Evolutionary conservation across 2,888 invertebrate species (phyloP).

Genomic region (Penaeus monodon): DNA sequence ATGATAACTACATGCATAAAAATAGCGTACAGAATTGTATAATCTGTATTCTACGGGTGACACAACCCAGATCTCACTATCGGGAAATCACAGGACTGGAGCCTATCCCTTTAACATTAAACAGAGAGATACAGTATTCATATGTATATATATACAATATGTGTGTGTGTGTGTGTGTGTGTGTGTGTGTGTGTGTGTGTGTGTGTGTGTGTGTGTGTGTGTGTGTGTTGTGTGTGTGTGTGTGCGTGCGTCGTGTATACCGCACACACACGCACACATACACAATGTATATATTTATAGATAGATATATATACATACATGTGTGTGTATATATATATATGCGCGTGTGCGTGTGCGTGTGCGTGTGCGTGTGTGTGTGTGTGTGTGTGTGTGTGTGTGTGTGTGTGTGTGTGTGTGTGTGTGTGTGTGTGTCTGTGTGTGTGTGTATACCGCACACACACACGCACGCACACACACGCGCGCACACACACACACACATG

Average conservation of each 20-base stretch:
- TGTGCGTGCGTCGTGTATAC: no score
- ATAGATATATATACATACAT: constrained; percentile 21
- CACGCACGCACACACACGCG: no score
- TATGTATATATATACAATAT: background rate
- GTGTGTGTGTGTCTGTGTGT: background rate
- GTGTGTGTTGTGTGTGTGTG: background rate
- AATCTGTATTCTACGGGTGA: no score
- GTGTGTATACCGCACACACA: no score
- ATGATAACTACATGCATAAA: no score
- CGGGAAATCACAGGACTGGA: no score
- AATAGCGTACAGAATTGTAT: no score
- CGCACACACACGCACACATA: no score
- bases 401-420: background rate
- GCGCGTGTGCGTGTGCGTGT: background rate
- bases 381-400: background rate
- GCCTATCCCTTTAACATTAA: no score
- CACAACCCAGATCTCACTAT: no score
- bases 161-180: constrained; percentile 12
- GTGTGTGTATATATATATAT: background rate
- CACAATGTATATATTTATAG: background rate
- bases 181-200: constrained; percentile 1
- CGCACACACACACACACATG: no score
- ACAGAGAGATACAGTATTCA: background rate
- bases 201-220: constrained; percentile 11
- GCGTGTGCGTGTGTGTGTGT: background rate